These are phyloP conservation scores for Gadopsis marmoratus DNA, from an alignment of 2,797 vertebrate genomes.

Conservation along the genomic window DNA sequence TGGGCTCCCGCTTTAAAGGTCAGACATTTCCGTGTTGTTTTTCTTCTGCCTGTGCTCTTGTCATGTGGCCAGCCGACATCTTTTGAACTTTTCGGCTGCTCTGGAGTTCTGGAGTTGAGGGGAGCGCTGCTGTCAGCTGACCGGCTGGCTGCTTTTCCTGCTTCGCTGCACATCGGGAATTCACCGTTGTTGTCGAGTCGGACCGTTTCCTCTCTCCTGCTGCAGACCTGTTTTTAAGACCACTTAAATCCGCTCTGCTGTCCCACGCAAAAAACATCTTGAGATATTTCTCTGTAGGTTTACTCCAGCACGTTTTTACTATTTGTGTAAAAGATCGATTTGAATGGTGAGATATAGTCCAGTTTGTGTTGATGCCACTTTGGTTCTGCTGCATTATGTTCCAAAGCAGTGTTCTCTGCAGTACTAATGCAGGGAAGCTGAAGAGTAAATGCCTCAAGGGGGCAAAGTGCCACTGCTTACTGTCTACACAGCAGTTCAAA, in stretches of 20 bases:
- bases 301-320: background rate
- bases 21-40: conserved; percentile 9
- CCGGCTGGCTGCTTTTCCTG: conserved; percentile 38
- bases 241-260: background rate
- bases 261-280: background rate
- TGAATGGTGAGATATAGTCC: background rate
- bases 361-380: background rate
- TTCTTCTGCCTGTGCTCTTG: background rate
- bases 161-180: conserved; percentile 61
- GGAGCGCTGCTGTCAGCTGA: conserved; percentile 54
- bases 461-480: conserved; percentile 3
- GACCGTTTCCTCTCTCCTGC: conserved; percentile 5
- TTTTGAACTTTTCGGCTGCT: conserved; percentile 60
- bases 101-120: conserved; percentile 40
- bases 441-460: conserved; percentile 16
- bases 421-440: background rate
- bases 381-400: conserved; percentile 20
- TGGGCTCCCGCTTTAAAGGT: conserved; percentile 2
- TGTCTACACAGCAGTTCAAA: background rate
- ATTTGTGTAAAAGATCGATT: background rate
- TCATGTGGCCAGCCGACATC: conserved; percentile 32
- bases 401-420: background rate
- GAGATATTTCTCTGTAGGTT: background rate
- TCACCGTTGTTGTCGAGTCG: conserved; percentile 13
- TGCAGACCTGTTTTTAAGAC: conserved; percentile 35